Evolutionary conservation across 2,888 invertebrate species (phyloP).

Genomic region (Drosophila mettleri): DNA sequence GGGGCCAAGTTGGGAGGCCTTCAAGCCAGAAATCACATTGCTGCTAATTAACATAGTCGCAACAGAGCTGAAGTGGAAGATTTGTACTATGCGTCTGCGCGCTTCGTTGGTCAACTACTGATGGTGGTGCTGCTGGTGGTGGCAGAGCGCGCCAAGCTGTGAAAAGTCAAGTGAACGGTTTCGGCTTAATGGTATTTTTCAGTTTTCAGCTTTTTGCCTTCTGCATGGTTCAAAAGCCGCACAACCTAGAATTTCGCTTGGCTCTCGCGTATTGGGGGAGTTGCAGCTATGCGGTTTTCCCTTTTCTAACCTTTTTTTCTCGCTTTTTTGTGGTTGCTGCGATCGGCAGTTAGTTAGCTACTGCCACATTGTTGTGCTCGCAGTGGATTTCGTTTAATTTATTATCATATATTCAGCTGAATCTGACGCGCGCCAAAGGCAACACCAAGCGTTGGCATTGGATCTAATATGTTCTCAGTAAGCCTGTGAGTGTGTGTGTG

Average conservation of each 20-base stretch:
- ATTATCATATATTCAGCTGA: conserved; percentile 81
- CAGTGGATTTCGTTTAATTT: conserved; percentile 78
- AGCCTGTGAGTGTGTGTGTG: too few species aligned
- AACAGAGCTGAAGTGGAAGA: conserved; percentile 45
- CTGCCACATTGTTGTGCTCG: conserved; percentile 29
- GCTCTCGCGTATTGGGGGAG: conserved; percentile 42
- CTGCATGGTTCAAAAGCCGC: conserved; percentile 63
- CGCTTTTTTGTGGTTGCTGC: conserved; percentile 24
- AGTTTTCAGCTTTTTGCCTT: conserved; percentile 29
- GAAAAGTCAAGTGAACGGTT: conserved; percentile 74
- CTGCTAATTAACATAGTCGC: conserved; percentile 77
- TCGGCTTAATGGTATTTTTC: conserved; percentile 69
- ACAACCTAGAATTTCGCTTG: conserved; percentile 53
- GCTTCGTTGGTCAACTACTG: conserved; percentile 68
- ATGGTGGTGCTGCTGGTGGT: conserved; percentile 34
- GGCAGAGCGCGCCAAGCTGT: conserved; percentile 72
- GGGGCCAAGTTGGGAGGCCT: conserved; percentile 44
- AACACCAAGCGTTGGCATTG: conserved; percentile 66
- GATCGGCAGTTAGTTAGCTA: conserved; percentile 43
- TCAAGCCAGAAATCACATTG: conserved; percentile 79
- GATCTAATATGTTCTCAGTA: conserved; percentile 38
- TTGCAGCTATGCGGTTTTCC: conserved; percentile 53
- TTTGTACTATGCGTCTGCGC: conserved; percentile 72
- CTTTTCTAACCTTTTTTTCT: conserved; percentile 20
- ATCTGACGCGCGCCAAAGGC: conserved; percentile 74